Percentiles rank a stretch among this genome's conserved stretches.
Evolutionary conservation across 2,797 vertebrate genomes (phyloP).

Genomic region (Channallabes apus): DNA sequence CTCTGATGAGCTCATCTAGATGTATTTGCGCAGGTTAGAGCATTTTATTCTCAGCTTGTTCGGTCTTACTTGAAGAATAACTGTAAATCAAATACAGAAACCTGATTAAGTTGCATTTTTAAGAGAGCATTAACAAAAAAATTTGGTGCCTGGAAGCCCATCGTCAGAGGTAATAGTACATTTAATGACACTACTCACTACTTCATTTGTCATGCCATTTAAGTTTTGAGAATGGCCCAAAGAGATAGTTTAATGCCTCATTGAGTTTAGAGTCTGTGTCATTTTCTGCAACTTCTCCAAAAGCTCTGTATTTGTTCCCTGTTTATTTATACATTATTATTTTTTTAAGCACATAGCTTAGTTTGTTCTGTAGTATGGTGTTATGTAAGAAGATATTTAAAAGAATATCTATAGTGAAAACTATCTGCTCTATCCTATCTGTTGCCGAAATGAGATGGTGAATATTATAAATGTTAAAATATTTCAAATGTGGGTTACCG

Average conservation of each 20-base stretch:
- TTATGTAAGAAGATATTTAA: not conserved
- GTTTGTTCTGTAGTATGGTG: not conserved
- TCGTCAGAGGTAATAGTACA: conserved; percentile 28
- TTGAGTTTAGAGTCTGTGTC: conserved; percentile 35
- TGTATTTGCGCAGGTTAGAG: conserved; percentile 12
- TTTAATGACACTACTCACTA: conserved; percentile 31
- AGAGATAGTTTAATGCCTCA: conserved; percentile 37
- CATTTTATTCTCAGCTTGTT: conserved; percentile 21
- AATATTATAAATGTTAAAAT: conserved; percentile 15
- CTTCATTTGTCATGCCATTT: conserved; percentile 40
- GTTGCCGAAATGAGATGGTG: not conserved
- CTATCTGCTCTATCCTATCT: not conserved
- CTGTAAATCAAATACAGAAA: conserved; percentile 21
- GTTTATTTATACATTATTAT: conserved; percentile 2
- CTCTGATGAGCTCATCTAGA: conserved; percentile 19
- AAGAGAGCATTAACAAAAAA: conserved; percentile 20
- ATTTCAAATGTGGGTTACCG: not conserved
- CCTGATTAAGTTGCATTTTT: conserved; percentile 24
- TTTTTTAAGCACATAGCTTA: not conserved
- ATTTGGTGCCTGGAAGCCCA: conserved; percentile 21
- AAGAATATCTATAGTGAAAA: not conserved
- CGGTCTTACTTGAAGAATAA: conserved; percentile 16
- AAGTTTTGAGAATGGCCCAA: conserved; percentile 35
- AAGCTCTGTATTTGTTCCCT: conserved; percentile 15
- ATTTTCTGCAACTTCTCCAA: conserved; percentile 21